These are phyloP conservation scores for Drosophila testacea DNA, from an alignment of 2,888 invertebrate genomes.

Conservation along the genomic window DNA sequence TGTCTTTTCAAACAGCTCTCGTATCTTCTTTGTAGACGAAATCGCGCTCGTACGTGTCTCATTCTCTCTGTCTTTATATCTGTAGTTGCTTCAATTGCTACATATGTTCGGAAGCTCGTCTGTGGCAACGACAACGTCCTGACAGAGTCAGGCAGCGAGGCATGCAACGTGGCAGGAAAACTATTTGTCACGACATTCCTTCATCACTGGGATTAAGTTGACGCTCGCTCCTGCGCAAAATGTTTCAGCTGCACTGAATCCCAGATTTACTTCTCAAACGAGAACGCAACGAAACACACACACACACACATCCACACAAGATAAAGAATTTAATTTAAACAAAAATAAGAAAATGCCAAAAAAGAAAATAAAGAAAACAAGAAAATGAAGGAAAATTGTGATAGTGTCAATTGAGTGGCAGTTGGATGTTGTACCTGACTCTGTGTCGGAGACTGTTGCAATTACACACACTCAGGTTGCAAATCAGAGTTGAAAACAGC, in stretches of 20 bases:
- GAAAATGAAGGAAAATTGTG: constrained; percentile 1
- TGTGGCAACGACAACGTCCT: constrained; percentile 17
- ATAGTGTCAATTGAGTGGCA: constrained; percentile 33
- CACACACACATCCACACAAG: background rate
- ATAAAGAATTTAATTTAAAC: constrained; percentile 19
- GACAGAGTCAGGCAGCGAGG: constrained; percentile 10
- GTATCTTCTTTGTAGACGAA: constrained; percentile 68
- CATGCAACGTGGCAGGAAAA: constrained; percentile 58
- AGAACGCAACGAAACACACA: constrained; percentile 1
- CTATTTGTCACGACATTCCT: constrained; percentile 82
- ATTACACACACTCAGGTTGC: constrained; percentile 13
- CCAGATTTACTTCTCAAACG: constrained; percentile 50
- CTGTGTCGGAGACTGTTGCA: background rate
- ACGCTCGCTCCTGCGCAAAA: constrained; percentile 29
- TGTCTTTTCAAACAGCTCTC: no score
- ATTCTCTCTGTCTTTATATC: constrained; percentile 23
- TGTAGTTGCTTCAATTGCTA: constrained; percentile 45
- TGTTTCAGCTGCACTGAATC: constrained; percentile 37
- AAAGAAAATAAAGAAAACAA: background rate
- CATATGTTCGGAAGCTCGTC: constrained; percentile 49
- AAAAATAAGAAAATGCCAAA: constrained; percentile 3
- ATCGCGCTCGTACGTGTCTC: constrained; percentile 57
- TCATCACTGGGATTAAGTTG: constrained; percentile 73
- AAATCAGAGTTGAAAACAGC: constrained; percentile 26
- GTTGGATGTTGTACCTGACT: constrained; percentile 13